Conservation (phyloP, 2,113 vertebrate species). For the Rhodinocichla rosea region DNA sequence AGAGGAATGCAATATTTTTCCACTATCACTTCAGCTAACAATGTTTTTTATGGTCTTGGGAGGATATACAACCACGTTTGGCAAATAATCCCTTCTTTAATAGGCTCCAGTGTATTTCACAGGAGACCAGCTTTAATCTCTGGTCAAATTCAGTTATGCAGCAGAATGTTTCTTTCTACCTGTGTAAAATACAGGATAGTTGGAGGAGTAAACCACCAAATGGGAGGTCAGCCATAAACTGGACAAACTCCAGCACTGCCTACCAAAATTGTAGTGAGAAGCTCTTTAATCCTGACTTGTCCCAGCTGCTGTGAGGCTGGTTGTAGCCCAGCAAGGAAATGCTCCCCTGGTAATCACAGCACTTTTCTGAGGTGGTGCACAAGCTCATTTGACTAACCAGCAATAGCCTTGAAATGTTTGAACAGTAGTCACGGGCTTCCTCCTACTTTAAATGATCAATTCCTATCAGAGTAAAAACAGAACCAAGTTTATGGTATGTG, state of each 20-base stretch:
- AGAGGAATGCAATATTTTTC: constrained; percentile 34
- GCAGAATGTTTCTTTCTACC: background rate
- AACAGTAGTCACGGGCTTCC: background rate
- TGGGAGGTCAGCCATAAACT: background rate
- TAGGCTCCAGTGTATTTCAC: background rate
- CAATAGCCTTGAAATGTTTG: background rate
- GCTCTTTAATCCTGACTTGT: background rate
- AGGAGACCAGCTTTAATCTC: constrained; percentile 10
- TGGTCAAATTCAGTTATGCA: background rate
- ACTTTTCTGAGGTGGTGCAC: background rate
- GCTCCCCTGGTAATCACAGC: background rate
- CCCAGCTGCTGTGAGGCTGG: background rate
- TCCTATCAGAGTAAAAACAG: constrained; percentile 37
- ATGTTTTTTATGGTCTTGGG: constrained; percentile 41
- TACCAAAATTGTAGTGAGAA: background rate
- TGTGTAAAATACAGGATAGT: background rate
- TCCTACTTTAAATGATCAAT: background rate
- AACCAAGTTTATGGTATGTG: constrained; percentile 2
- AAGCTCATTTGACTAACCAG: background rate
- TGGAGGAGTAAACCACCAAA: background rate
- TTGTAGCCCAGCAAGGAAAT: background rate
- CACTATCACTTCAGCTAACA: constrained; percentile 39
- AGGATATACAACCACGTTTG: background rate
- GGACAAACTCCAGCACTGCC: background rate
- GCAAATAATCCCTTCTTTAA: background rate